Evolutionary conservation across 2,113 vertebrate genomes (phyloP).

Genomic region (Sinocyclocheilus anshuiensis): DNA sequence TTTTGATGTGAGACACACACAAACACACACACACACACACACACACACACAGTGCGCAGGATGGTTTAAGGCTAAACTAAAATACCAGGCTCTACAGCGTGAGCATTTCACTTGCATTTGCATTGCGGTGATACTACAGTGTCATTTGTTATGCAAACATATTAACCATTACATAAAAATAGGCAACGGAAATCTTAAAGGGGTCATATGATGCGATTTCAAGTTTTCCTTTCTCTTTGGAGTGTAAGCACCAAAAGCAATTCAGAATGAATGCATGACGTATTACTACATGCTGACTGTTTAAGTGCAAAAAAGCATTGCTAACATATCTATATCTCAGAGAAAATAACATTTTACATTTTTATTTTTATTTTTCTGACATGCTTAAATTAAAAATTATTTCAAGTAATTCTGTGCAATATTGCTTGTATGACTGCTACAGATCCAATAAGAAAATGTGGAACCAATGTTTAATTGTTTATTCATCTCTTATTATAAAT

Average conservation of each 20-base stretch:
- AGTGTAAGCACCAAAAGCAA: background rate
- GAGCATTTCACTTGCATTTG: background rate
- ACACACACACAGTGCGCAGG: background rate
- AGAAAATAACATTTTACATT: too few relatives aligned
- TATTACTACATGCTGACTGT: background rate
- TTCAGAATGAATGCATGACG: background rate
- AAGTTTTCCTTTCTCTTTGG: too few relatives aligned
- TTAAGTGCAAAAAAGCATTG: background rate
- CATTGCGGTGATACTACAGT: background rate
- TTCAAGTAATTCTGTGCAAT: background rate
- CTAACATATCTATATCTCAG: background rate
- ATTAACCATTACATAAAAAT: background rate
- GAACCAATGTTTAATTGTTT: background rate
- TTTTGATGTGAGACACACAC: conserved; percentile 9
- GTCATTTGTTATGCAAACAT: background rate
- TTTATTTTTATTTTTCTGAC: too few relatives aligned
- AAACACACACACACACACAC: conserved; percentile 28
- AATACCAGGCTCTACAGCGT: background rate
- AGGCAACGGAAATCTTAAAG: background rate
- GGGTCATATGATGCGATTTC: too few relatives aligned
- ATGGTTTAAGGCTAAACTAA: conserved; percentile 20
- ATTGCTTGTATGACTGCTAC: background rate
- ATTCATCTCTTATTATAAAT: background rate
- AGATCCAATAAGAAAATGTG: background rate
- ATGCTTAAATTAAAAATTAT: background rate